These are phyloP conservation scores for Hyppa rectilinea DNA, from an alignment of 2,888 invertebrate genomes.

Conservation along the genomic window DNA sequence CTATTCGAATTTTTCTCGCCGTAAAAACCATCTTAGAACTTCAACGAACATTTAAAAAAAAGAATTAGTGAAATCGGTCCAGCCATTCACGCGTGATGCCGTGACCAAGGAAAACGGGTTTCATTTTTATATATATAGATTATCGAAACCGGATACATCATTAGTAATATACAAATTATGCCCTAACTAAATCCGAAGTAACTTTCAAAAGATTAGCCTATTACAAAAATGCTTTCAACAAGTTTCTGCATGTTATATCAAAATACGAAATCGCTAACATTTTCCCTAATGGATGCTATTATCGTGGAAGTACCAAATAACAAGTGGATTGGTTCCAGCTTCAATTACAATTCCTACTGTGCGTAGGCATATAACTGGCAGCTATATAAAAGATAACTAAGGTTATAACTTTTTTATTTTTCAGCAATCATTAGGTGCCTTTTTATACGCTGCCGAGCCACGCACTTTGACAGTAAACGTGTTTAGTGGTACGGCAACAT, in stretches of 20 bases:
- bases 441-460: constrained; percentile 41
- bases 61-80: no score
- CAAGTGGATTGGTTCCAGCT: constrained; percentile 69
- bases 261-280: constrained; percentile 43
- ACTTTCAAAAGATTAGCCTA: constrained; percentile 18
- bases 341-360: constrained; percentile 62
- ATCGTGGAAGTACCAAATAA: constrained; percentile 64
- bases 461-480: constrained; percentile 31
- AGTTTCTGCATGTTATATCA: constrained; percentile 45
- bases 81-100: no score
- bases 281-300: constrained; percentile 65
- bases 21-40: no score
- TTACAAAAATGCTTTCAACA: constrained; percentile 41
- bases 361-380: constrained; percentile 50
- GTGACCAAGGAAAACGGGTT: no score
- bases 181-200: background rate
- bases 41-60: no score
- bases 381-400: constrained; percentile 43
- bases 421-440: constrained; percentile 37
- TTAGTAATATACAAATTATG: background rate
- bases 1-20: no score
- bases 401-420: constrained; percentile 56
- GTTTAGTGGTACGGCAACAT: constrained; percentile 20
- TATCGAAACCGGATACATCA: background rate
- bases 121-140: background rate